Evolutionary conservation across 2,113 vertebrate species (phyloP).

Genomic region (Poicephalus gulielmi): DNA sequence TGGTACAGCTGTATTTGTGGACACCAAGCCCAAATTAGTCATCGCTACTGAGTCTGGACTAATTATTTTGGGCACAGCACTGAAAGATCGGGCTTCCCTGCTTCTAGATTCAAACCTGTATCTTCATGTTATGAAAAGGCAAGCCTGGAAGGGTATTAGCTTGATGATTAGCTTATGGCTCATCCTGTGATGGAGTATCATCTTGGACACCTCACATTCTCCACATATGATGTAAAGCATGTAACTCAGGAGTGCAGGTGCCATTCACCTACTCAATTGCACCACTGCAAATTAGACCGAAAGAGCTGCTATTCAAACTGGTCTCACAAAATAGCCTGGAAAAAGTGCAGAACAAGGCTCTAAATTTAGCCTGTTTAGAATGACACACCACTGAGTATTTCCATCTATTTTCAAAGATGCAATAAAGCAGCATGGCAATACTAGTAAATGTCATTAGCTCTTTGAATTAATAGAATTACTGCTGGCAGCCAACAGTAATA

Average conservation of each 20-base stretch:
- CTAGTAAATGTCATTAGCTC: conserved; percentile 63
- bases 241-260: background rate
- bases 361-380: conserved; percentile 47
- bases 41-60: background rate
- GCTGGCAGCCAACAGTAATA: conserved; percentile 33
- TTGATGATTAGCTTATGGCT: background rate
- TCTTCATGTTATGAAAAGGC: background rate
- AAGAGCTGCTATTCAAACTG: background rate
- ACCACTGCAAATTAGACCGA: background rate
- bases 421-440: conserved; percentile 14
- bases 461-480: conserved; percentile 62
- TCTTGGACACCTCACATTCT: background rate
- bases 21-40: background rate
- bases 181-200: background rate
- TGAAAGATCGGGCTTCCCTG: background rate
- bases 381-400: background rate
- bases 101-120: background rate
- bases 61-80: background rate
- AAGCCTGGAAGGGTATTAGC: background rate
- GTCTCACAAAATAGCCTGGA: background rate
- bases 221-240: background rate
- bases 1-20: background rate
- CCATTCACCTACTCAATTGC: background rate
- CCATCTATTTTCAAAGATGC: conserved; percentile 39
- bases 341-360: background rate